Evolutionary conservation across 2,113 vertebrate genomes (phyloP).

Genomic region (Eulemur rufifrons): DNA sequence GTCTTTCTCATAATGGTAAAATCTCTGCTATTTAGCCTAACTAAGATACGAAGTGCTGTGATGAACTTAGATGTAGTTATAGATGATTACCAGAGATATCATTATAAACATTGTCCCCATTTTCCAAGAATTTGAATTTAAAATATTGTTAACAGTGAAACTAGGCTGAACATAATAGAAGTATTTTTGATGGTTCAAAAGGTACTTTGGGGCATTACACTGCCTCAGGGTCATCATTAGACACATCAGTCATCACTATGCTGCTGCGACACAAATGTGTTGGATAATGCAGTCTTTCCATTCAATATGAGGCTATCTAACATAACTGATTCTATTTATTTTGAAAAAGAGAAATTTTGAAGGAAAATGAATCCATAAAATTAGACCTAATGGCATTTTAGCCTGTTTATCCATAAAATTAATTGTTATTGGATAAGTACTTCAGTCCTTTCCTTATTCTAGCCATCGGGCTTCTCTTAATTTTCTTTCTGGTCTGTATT

Average conservation of each 20-base stretch:
- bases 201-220: background rate
- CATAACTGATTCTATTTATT: background rate
- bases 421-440: constrained; percentile 5
- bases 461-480: background rate
- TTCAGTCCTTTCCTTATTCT: background rate
- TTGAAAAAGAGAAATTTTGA: background rate
- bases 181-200: background rate
- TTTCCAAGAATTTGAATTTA: constrained; percentile 22
- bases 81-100: constrained; percentile 11
- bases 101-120: background rate
- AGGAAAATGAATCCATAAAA: background rate
- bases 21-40: background rate
- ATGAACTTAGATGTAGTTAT: background rate
- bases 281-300: background rate
- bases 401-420: background rate
- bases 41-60: background rate
- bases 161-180: background rate
- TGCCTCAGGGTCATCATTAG: background rate
- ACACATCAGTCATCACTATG: background rate
- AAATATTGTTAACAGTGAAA: constrained; percentile 35
- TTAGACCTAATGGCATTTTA: constrained; percentile 28
- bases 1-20: background rate
- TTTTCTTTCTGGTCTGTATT: constrained; percentile 23
- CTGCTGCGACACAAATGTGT: background rate
- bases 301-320: background rate